Percentiles rank a stretch among this genome's conserved stretches.
Conservation (phyloP, 2,888 invertebrate genomes). For the Mycogona germanica region DNA sequence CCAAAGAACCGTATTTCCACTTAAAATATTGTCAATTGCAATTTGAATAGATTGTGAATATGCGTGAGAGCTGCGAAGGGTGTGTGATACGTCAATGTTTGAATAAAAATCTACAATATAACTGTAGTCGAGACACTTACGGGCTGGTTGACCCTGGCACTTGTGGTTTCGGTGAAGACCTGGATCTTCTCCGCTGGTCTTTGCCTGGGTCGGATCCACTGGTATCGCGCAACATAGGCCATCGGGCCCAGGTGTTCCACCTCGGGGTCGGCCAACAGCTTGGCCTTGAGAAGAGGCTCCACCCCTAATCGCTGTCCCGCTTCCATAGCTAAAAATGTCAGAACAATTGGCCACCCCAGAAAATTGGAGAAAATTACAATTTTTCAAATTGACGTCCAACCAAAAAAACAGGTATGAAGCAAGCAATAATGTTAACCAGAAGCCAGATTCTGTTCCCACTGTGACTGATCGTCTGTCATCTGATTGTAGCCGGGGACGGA, state of each 20-base stretch:
- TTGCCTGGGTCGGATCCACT: constrained; percentile 74
- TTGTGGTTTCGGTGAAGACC: constrained; percentile 67
- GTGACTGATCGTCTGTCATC: constrained; percentile 52
- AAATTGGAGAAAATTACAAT: too few relatives aligned
- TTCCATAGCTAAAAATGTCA: constrained; percentile 44
- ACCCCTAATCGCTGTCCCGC: constrained; percentile 57
- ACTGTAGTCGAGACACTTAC: constrained; percentile 38
- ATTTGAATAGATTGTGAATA: too few relatives aligned
- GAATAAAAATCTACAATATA: not conserved
- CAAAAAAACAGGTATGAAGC: not conserved
- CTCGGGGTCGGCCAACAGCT: constrained; percentile 88
- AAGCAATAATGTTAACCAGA: constrained; percentile 43
- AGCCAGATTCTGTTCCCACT: constrained; percentile 50
- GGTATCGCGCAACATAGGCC: constrained; percentile 90
- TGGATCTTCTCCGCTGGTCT: constrained; percentile 69
- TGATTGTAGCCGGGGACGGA: constrained; percentile 69
- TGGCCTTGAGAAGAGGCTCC: constrained; percentile 77
- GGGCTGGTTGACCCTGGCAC: constrained; percentile 72
- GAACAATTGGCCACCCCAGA: too few relatives aligned
- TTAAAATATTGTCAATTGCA: too few relatives aligned
- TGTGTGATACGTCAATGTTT: too few relatives aligned
- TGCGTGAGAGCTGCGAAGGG: too few relatives aligned
- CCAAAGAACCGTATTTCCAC: not conserved
- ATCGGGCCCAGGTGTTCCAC: constrained; percentile 95
- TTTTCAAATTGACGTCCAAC: too few relatives aligned